Conservation (phyloP, 2,113 vertebrate genomes). For the Noctilio leporinus region DNA sequence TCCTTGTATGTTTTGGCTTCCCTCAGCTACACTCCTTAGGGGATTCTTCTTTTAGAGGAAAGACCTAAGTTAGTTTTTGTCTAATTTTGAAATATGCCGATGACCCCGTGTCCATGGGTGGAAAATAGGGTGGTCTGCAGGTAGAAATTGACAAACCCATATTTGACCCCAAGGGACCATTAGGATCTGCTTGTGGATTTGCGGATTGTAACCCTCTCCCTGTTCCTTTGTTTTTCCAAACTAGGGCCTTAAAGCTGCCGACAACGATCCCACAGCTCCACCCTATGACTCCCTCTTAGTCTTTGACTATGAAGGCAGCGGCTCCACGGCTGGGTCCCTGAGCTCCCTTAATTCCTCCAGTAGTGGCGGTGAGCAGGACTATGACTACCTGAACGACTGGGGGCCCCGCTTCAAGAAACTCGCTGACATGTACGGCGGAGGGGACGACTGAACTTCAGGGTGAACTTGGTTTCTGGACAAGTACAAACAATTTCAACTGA, state of each 20-base stretch:
- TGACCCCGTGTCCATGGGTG: not conserved
- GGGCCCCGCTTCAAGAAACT: slow-evolving; percentile 98
- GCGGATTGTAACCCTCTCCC: not conserved
- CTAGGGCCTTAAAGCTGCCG: slow-evolving; percentile 97
- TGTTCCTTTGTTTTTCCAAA: slow-evolving; percentile 33
- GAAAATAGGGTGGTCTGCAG: not conserved
- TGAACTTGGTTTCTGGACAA: slow-evolving; percentile 85
- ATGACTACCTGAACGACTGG: slow-evolving; percentile 99
- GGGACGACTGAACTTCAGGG: slow-evolving; percentile 90
- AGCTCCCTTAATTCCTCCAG: slow-evolving; percentile 98
- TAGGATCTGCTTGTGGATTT: not conserved
- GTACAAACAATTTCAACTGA: slow-evolving; percentile 90
- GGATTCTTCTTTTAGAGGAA: not conserved
- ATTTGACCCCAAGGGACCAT: not conserved
- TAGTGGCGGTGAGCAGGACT: slow-evolving; percentile 98
- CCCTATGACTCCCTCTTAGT: slow-evolving; percentile 98
- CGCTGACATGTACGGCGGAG: slow-evolving; percentile 98
- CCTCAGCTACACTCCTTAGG: not conserved
- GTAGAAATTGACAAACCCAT: not conserved
- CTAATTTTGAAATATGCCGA: not conserved
- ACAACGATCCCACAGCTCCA: slow-evolving; percentile 96
- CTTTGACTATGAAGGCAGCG: slow-evolving; percentile 98
- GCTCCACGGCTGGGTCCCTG: slow-evolving; percentile 95
- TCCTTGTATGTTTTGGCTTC: not conserved
- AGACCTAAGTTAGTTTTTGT: not conserved